phyloP scores from a whole-genome alignment of 53 echinoderm and acorn worm genomes.

The Pentamera pediparva region DNA sequence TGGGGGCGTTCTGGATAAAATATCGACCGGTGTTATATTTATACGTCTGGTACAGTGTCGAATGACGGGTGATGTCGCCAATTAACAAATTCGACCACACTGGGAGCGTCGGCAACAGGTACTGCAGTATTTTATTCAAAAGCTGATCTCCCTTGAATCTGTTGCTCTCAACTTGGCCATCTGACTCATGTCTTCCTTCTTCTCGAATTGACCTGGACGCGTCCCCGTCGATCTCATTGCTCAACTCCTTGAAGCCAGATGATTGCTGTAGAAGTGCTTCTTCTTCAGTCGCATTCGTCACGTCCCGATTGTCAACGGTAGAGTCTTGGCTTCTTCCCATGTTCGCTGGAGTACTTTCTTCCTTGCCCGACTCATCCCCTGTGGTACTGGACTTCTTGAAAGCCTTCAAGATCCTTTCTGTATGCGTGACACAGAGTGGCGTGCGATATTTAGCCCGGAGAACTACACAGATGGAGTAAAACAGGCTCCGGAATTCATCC shows the following conservation, averaged over 20 bases:
- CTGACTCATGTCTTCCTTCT: background rate
- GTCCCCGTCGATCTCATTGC: background rate
- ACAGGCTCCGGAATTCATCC: background rate
- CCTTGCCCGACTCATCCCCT: no score
- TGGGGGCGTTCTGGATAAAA: background rate
- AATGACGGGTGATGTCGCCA: background rate
- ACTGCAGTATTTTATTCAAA: background rate
- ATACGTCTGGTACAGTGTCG: background rate
- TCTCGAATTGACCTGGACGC: background rate
- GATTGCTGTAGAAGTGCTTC: background rate
- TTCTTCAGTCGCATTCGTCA: conserved; percentile 6
- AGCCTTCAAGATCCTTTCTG: no score
- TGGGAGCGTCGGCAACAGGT: background rate
- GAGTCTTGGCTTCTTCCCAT: no score
- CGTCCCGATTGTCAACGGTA: no score
- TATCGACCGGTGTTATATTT: background rate
- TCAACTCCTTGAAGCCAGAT: background rate
- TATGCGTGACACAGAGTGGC: no score
- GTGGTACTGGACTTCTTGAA: no score
- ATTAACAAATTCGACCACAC: background rate
- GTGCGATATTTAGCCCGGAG: background rate
- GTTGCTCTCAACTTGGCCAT: background rate
- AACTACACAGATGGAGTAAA: background rate
- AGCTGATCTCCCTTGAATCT: background rate
- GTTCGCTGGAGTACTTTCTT: no score